Percentiles rank a stretch among this genome's conserved stretches.
Conservation (phyloP, 2,113 vertebrate genomes). For the Microtus pennsylvanicus region DNA sequence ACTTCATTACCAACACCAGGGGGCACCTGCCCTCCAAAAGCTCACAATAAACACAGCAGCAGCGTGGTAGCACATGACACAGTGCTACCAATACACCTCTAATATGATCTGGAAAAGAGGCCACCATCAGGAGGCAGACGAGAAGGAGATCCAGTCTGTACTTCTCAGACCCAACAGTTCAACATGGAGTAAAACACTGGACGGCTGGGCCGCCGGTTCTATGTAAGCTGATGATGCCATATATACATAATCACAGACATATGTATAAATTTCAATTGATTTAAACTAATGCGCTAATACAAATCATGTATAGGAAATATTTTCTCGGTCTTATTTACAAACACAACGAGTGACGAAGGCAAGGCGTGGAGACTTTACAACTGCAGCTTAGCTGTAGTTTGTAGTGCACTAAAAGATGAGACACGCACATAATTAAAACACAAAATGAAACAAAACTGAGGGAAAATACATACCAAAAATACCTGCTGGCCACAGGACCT, state of each 20-base stretch:
- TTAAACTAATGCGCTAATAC: slow-evolving; percentile 73
- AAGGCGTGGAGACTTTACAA: slow-evolving; percentile 53
- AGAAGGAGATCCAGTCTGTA: slow-evolving; percentile 74
- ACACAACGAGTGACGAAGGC: slow-evolving; percentile 61
- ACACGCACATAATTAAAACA: slow-evolving; percentile 64
- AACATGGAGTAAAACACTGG: slow-evolving; percentile 75
- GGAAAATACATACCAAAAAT: slow-evolving; percentile 67
- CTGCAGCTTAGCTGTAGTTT: slow-evolving; percentile 56
- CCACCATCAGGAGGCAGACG: slow-evolving; percentile 63
- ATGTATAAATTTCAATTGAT: slow-evolving; percentile 69
- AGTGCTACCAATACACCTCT: slow-evolving; percentile 71
- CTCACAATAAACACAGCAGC: slow-evolving; percentile 73
- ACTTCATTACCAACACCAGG: slow-evolving; percentile 65
- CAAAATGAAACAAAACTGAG: slow-evolving; percentile 49
- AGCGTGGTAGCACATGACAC: slow-evolving; percentile 71
- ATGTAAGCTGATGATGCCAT: slow-evolving; percentile 65
- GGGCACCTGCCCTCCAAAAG: slow-evolving; percentile 40
- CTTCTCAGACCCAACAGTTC: slow-evolving; percentile 69
- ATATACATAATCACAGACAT: slow-evolving; percentile 73
- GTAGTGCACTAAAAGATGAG: slow-evolving; percentile 58
- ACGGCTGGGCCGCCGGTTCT: slow-evolving; percentile 73
- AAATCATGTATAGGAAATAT: slow-evolving; percentile 78
- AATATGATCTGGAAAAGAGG: slow-evolving; percentile 70
- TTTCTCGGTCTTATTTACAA: slow-evolving; percentile 76
- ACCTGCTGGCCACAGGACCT: slow-evolving; percentile 68